These are phyloP conservation scores for Rachycentron canadum DNA, from an alignment of 2,797 vertebrate species.

Conservation along the genomic window DNA sequence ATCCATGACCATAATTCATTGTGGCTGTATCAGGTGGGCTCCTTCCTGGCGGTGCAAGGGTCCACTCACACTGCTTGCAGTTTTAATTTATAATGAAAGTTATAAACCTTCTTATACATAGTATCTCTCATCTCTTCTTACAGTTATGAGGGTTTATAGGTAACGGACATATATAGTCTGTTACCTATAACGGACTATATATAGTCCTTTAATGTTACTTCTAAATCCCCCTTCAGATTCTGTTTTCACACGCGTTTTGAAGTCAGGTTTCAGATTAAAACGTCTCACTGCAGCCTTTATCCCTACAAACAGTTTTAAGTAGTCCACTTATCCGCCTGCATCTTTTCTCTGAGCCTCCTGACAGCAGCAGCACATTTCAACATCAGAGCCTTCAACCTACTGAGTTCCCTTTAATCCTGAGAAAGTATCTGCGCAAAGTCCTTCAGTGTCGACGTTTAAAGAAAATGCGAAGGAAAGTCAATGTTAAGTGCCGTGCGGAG, in stretches of 20 bases:
- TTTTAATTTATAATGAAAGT: too few species aligned
- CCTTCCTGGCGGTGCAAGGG: too few species aligned
- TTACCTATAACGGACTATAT: too few species aligned
- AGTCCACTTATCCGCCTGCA: conserved; percentile 35
- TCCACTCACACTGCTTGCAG: too few species aligned
- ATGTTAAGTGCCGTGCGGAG: conserved; percentile 68
- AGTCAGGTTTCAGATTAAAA: conserved; percentile 6
- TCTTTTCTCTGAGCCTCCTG: conserved; percentile 52
- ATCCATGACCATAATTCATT: too few species aligned
- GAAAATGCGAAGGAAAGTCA: conserved; percentile 62
- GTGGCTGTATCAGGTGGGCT: too few species aligned
- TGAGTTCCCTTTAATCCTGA: conserved; percentile 72
- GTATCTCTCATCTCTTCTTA: too few species aligned
- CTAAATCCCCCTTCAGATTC: background rate
- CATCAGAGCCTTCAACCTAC: conserved; percentile 64
- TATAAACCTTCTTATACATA: too few species aligned
- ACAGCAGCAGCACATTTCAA: conserved; percentile 49
- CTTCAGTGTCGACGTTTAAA: conserved; percentile 57
- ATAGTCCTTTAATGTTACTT: background rate
- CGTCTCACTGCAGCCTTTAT: conserved; percentile 28
- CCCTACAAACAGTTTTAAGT: conserved; percentile 63
- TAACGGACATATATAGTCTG: background rate
- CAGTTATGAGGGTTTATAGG: background rate
- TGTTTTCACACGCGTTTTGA: background rate
- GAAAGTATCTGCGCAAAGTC: conserved; percentile 63